Evolutionary conservation across 1,140 invertebrate genomes (phyloP).

Genomic region (Copidosoma floridanum): DNA sequence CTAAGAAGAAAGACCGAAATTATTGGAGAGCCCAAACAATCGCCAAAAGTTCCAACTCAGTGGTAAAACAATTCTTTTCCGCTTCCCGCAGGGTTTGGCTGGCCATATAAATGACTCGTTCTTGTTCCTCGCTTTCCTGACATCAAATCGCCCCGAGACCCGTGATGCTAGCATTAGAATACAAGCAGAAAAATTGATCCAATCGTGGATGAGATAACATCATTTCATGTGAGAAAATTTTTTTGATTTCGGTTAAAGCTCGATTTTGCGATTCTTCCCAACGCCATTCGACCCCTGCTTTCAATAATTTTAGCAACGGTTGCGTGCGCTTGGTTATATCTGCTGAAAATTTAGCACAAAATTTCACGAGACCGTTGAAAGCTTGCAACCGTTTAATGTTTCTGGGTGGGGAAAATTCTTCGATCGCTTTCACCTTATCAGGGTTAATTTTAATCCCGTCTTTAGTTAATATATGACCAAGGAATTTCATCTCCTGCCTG

Average conservation of each 20-base stretch:
- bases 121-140: neutral
- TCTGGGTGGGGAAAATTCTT: constrained; percentile 35
- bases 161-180: neutral
- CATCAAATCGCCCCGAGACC: neutral
- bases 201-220: neutral
- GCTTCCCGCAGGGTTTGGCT: neutral
- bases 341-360: constrained; percentile 31
- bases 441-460: constrained; percentile 36
- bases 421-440: constrained; percentile 35
- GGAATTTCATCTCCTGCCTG: constrained; percentile 42
- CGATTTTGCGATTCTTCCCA: constrained; percentile 24
- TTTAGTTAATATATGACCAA: constrained; percentile 44
- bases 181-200: neutral
- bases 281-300: constrained; percentile 28
- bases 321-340: constrained; percentile 27
- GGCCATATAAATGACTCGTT: neutral
- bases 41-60: constrained; percentile 50
- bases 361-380: constrained; percentile 52
- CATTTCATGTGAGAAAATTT: neutral
- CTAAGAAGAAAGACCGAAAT: constrained; percentile 43
- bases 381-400: constrained; percentile 43
- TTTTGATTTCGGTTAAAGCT: constrained; percentile 29
- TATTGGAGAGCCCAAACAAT: constrained; percentile 44
- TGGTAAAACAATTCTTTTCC: constrained; percentile 45
- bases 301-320: constrained; percentile 37